These are phyloP conservation scores for Listronotus oregonensis DNA, from an alignment of 1,140 invertebrate species.

Conservation along the genomic window DNA sequence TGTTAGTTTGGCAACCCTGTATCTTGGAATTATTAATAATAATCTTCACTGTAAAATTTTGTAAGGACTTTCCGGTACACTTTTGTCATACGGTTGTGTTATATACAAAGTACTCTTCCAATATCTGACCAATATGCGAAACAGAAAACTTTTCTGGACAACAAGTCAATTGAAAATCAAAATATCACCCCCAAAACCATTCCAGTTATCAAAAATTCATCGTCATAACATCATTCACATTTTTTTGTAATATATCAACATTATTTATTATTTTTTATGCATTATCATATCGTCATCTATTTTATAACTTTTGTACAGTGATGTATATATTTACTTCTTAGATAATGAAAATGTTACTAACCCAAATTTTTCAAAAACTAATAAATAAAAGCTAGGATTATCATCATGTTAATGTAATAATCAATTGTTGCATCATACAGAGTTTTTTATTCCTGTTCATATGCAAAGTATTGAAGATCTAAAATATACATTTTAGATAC, in stretches of 20 bases:
- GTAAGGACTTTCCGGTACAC: no score
- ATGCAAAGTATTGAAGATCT: no score
- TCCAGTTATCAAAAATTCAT: constrained; percentile 6
- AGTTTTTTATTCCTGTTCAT: no score
- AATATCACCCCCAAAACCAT: constrained; percentile 8
- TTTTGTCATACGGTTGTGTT: no score
- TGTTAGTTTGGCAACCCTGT: no score
- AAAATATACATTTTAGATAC: no score
- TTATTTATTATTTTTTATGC: constrained; percentile 27
- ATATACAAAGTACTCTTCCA: no score
- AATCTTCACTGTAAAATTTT: no score
- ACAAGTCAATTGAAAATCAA: constrained; percentile 13
- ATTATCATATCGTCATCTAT: constrained; percentile 20
- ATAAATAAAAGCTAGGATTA: neutral
- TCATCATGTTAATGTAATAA: neutral
- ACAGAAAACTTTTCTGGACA: no score
- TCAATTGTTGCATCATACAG: neutral
- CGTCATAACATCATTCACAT: constrained; percentile 7
- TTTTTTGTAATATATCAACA: constrained; percentile 27
- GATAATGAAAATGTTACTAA: constrained; percentile 16
- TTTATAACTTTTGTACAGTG: constrained; percentile 32
- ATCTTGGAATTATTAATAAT: no score
- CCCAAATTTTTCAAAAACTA: constrained; percentile 1
- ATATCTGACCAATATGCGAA: no score
- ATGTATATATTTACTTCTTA: constrained; percentile 31